phyloP scores from a whole-genome alignment of 2,797 vertebrate species.

The Buphagus erythrorhynchus region DNA sequence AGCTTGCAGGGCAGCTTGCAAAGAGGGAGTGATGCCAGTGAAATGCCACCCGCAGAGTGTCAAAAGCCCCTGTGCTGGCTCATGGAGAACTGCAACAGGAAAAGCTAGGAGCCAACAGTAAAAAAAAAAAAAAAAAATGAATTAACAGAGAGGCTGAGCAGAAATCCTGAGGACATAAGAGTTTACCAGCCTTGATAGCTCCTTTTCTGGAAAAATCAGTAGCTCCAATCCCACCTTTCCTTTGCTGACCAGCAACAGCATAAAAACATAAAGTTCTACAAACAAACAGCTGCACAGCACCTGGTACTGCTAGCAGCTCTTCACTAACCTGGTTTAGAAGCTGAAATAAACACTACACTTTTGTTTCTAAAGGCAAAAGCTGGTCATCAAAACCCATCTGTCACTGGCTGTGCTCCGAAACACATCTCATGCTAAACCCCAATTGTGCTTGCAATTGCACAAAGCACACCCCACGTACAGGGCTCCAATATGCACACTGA shows the following conservation, averaged over 20 bases:
- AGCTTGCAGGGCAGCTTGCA: background rate
- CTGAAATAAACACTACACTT: background rate
- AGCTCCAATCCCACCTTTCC: background rate
- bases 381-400: background rate
- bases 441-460: background rate
- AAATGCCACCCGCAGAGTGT: fast-evolving
- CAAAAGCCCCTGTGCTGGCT: background rate
- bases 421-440: background rate
- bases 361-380: background rate
- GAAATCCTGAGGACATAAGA: background rate
- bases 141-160: background rate
- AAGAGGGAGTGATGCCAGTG: background rate
- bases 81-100: background rate
- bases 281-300: background rate
- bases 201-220: background rate
- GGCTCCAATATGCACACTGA: background rate
- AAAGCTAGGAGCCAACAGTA: background rate
- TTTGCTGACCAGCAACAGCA: background rate
- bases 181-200: background rate
- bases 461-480: fast-evolving
- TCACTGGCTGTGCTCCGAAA: background rate
- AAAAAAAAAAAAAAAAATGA: background rate
- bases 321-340: background rate
- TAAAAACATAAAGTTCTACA: background rate
- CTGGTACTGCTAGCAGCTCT: background rate